Conservation (phyloP, 2,797 vertebrate species). For the Rhadinocentrus ornatus region DNA sequence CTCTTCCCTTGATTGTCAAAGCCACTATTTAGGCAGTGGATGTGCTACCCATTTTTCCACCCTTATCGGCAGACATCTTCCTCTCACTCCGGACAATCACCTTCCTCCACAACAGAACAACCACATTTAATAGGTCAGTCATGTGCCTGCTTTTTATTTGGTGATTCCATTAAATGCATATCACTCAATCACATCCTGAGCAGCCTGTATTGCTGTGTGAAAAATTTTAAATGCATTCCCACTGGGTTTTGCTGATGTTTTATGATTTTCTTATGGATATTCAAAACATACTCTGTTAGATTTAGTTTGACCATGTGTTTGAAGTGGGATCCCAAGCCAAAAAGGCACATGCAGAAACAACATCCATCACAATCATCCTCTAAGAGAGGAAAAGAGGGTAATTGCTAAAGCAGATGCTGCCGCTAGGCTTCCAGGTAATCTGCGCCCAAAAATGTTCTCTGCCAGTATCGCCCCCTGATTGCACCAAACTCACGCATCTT, state of each 20-base stretch:
- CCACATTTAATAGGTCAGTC: constrained; percentile 45
- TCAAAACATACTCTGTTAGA: constrained; percentile 10
- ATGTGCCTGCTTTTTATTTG: constrained; percentile 55
- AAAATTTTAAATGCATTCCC: constrained; percentile 9
- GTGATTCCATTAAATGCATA: constrained; percentile 32
- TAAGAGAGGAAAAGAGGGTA: constrained; percentile 32
- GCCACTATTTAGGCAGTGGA: constrained; percentile 75
- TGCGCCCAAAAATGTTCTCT: constrained; percentile 48
- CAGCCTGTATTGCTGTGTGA: neutral
- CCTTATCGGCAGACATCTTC: constrained; percentile 83
- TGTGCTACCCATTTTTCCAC: constrained; percentile 72
- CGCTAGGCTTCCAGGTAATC: constrained; percentile 47
- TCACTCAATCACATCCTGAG: constrained; percentile 26
- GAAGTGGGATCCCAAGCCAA: constrained; percentile 31
- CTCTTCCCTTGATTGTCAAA: constrained; percentile 83
- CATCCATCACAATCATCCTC: constrained; percentile 61
- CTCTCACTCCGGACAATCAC: constrained; percentile 58
- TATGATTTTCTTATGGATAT: constrained; percentile 15
- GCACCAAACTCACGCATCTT: constrained; percentile 62
- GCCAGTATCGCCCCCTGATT: constrained; percentile 50
- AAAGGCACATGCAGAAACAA: constrained; percentile 37
- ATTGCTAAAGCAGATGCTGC: constrained; percentile 63
- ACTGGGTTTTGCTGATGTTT: constrained; percentile 18
- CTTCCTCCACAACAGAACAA: constrained; percentile 68
- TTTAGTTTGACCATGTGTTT: constrained; percentile 18